Conservation (phyloP, 1,140 invertebrate species). For the Penaeus chinensis region DNA sequence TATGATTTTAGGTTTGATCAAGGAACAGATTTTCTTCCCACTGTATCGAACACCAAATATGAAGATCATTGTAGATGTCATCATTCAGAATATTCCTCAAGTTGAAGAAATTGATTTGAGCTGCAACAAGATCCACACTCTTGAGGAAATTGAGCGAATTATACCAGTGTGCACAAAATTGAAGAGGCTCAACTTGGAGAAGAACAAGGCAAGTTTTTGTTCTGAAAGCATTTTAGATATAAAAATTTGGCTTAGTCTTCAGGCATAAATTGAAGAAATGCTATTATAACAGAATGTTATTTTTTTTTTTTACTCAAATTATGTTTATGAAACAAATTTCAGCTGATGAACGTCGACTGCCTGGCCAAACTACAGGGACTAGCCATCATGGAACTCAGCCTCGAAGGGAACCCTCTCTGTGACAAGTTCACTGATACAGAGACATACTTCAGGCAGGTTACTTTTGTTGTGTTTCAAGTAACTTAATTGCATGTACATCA, state of each 20-base stretch:
- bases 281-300: neutral
- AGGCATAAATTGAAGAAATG: no score
- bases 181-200: slow-evolving; percentile 82
- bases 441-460: slow-evolving; percentile 85
- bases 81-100: slow-evolving; percentile 84
- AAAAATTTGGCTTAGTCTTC: neutral
- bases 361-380: slow-evolving; percentile 79
- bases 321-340: slow-evolving; percentile 62
- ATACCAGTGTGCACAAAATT: slow-evolving; percentile 77
- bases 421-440: slow-evolving; percentile 81
- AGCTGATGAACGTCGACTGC: slow-evolving; percentile 79
- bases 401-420: slow-evolving; percentile 85
- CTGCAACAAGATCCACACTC: slow-evolving; percentile 79
- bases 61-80: slow-evolving; percentile 79
- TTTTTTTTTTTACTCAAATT: neutral
- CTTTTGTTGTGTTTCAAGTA: slow-evolving; percentile 14
- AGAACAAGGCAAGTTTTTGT: slow-evolving; percentile 80
- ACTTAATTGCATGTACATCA: no score
- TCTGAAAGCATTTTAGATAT: neutral
- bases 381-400: slow-evolving; percentile 78
- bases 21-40: slow-evolving; percentile 68
- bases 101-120: slow-evolving; percentile 84
- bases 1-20: slow-evolving; percentile 72
- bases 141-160: slow-evolving; percentile 77
- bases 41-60: slow-evolving; percentile 82